Base-by-base conservation (phyloP, 2,797 vertebrate species). In the Clamator glandarius region DNA sequence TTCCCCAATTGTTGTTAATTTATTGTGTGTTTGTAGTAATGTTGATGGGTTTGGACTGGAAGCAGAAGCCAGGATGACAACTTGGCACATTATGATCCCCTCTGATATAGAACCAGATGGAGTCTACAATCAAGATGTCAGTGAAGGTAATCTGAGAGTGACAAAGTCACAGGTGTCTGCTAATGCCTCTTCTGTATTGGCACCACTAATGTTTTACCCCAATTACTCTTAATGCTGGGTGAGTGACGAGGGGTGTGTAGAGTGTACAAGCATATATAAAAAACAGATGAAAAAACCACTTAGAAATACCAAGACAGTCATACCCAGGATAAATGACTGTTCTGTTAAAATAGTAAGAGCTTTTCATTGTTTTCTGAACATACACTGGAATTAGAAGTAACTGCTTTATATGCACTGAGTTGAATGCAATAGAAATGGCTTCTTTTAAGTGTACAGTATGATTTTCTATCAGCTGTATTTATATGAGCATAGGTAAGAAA, bases 11-110 rank as follows among this genome's bases (percentile, higher is more conserved):
- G 26, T 41, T 92, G 73, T 93, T 90, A 90, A 93, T 90, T 90
- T 57, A 7, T 70, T 92, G 44, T 89, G 58, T 90, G 46, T 97
- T 97, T 97, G 76, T 97, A 99, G 99, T 62, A 99, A 98, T 0
- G 98, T 99, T 86, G 99, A 99, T 88, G 99, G 99, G 29, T 99
- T 99, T 89, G 99, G 99, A 80, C 96, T 99, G 97, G 99, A 99
- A 97, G 99, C 99, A 29, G 99, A 99, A 98, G 99, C 99, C 74
- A 98, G 99, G 90, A 99, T 99, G 99, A 99, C 99, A 16, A 99
- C 99, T 42, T 99, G 99, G 99, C 99, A 99, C 79, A 98, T 99
- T 55, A 99, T 99, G 98, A 99, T 99, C 83, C 98, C 99, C 20
- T 96, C 99, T 6, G 99, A 99, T 94, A 98, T 98, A 21, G 99